Conservation (phyloP, 2,113 vertebrate genomes). For the Promerops cafer region DNA sequence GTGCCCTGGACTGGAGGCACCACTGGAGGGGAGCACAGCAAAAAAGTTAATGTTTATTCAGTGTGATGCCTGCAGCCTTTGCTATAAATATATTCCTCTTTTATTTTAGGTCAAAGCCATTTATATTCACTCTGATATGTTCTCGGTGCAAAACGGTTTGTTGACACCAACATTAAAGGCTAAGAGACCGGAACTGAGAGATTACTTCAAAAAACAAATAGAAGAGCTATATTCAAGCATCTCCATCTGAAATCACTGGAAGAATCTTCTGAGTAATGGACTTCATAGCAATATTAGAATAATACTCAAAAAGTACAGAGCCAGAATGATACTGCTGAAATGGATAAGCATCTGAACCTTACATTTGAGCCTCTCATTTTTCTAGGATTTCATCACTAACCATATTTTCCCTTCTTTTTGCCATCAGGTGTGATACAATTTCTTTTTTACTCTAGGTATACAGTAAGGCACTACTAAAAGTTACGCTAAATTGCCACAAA, state of each 20-base stretch:
- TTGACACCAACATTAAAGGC: slow-evolving; percentile 96
- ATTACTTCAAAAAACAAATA: slow-evolving; percentile 91
- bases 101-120: slow-evolving; percentile 89
- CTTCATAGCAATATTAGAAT: slow-evolving; percentile 71
- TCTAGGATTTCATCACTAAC: slow-evolving; percentile 57
- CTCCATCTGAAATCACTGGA: slow-evolving; percentile 80
- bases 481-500: slow-evolving; percentile 53
- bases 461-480: slow-evolving; percentile 55
- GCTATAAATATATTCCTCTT: slow-evolving; percentile 39
- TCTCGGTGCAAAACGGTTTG: slow-evolving; percentile 92
- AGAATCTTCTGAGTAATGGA: slow-evolving; percentile 51
- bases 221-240: slow-evolving; percentile 88
- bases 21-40: background rate
- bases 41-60: background rate
- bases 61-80: background rate
- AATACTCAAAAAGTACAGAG: slow-evolving; percentile 50
- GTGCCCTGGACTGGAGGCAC: background rate
- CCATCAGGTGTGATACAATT: slow-evolving; percentile 40
- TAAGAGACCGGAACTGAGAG: slow-evolving; percentile 91
- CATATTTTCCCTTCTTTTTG: slow-evolving; percentile 43
- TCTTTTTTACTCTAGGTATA: slow-evolving; percentile 57
- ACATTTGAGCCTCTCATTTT: slow-evolving; percentile 59
- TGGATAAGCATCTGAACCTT: slow-evolving; percentile 56
- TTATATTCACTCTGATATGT: slow-evolving; percentile 91
- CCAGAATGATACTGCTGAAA: slow-evolving; percentile 47